These are phyloP conservation scores for Nesidiocoris tenuis DNA, from an alignment of 2,888 invertebrate genomes.

Conservation along the genomic window DNA sequence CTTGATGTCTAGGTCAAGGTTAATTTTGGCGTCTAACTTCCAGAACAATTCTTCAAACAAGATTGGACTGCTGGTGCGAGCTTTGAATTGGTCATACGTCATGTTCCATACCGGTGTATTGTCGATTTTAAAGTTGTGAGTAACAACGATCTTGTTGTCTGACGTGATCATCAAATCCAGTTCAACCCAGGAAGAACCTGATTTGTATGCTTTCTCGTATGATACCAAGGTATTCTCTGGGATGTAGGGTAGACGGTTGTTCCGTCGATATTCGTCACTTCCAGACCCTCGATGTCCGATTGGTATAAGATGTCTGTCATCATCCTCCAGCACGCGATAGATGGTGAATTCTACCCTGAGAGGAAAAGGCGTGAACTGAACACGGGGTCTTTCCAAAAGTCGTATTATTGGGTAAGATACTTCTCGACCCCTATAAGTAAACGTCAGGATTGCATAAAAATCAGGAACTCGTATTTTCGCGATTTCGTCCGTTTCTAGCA, in stretches of 20 bases:
- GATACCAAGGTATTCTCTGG: conserved; percentile 7
- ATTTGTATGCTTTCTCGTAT: neutral
- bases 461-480: conserved; percentile 2
- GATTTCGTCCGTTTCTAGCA: neutral
- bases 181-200: conserved; percentile 12
- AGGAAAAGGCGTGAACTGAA: neutral
- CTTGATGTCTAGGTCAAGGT: conserved; percentile 11
- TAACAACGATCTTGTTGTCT: conserved; percentile 10
- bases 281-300: conserved; percentile 14
- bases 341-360: neutral
- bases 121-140: conserved; percentile 5
- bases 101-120: conserved; percentile 20
- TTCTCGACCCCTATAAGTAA: neutral
- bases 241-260: neutral
- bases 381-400: neutral
- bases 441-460: neutral
- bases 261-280: conserved; percentile 7
- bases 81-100: conserved; percentile 4
- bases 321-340: neutral
- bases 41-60: conserved; percentile 2
- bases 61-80: neutral
- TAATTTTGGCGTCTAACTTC: neutral
- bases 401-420: neutral
- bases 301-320: neutral
- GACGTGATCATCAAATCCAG: conserved; percentile 15